phyloP scores from a whole-genome alignment of 2,888 invertebrate genomes.

The Leucoptera coffeella region DNA sequence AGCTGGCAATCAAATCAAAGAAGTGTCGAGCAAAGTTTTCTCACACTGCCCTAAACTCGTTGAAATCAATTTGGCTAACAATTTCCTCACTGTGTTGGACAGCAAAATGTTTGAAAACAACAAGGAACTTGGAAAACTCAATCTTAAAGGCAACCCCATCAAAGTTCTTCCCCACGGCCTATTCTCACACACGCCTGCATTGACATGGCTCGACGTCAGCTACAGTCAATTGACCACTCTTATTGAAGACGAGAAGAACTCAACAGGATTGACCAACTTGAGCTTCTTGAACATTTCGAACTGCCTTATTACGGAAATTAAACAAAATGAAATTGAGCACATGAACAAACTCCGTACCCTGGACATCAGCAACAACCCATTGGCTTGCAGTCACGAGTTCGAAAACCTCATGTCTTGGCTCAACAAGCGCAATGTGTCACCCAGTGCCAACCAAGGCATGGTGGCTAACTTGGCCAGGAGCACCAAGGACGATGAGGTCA shows the following conservation, averaged over 20 bases:
- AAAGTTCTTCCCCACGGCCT: slow-evolving; percentile 59
- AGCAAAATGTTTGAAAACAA: slow-evolving; percentile 61
- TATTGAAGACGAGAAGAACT: slow-evolving; percentile 51
- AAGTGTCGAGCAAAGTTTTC: slow-evolving; percentile 50
- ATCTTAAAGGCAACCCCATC: slow-evolving; percentile 67
- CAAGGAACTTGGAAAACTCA: slow-evolving; percentile 57
- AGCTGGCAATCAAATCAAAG: slow-evolving; percentile 59
- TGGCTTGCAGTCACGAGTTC: slow-evolving; percentile 64
- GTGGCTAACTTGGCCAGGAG: slow-evolving; percentile 33
- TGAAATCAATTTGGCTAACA: slow-evolving; percentile 67
- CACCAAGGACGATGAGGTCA: slow-evolving; percentile 20
- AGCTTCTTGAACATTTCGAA: slow-evolving; percentile 54
- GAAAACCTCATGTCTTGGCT: slow-evolving; percentile 61
- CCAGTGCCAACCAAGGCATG: slow-evolving; percentile 29
- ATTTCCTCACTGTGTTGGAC: slow-evolving; percentile 57
- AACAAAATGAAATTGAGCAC: slow-evolving; percentile 52
- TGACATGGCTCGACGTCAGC: slow-evolving; percentile 65
- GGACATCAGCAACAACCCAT: slow-evolving; percentile 59
- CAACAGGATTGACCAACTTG: slow-evolving; percentile 45
- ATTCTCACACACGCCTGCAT: slow-evolving; percentile 56
- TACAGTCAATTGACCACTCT: slow-evolving; percentile 61
- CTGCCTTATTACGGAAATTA: slow-evolving; percentile 53
- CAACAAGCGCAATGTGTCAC: slow-evolving; percentile 50
- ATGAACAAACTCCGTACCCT: slow-evolving; percentile 52
- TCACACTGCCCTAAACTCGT: slow-evolving; percentile 51